A percentile compares a stretch with the other conserved stretches of the same genome.
These are phyloP conservation scores for Drosophila watanabei DNA, from an alignment of 1,140 invertebrate species.

Conservation along the genomic window DNA sequence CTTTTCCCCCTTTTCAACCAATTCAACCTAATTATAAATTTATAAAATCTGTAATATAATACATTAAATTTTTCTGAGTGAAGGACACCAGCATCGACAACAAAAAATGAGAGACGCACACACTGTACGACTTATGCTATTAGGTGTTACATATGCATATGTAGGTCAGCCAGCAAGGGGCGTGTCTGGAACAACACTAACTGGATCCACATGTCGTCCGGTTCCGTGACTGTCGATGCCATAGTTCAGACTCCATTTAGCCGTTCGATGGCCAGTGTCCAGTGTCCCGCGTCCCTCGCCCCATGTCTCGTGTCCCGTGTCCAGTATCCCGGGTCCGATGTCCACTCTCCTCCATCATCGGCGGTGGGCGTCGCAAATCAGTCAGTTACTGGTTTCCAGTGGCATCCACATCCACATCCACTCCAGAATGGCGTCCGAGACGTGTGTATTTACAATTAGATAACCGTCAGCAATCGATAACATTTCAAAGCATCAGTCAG, in stretches of 20 bases:
- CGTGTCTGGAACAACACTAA: constrained; percentile 46
- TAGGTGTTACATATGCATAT: constrained; percentile 72
- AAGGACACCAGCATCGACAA: constrained; percentile 1
- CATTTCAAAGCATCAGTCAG: constrained; percentile 35
- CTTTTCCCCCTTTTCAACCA: neutral
- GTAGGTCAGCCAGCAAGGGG: constrained; percentile 64
- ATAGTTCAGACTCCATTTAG: constrained; percentile 40
- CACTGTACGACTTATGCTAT: constrained; percentile 32
- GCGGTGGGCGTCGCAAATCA: constrained; percentile 59
- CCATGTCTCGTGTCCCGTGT: neutral
- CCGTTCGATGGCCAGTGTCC: constrained; percentile 15
- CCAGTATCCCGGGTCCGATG: constrained; percentile 14
- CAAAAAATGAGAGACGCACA: constrained; percentile 37
- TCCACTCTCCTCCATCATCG: constrained; percentile 32
- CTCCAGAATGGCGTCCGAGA: constrained; percentile 34
- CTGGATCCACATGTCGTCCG: constrained; percentile 72
- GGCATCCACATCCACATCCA: constrained; percentile 20
- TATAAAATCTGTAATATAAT: neutral
- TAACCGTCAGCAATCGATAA: constrained; percentile 75
- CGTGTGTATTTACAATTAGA: constrained; percentile 78
- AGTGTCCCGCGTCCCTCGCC: neutral
- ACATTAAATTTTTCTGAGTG: neutral
- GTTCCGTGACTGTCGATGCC: constrained; percentile 64
- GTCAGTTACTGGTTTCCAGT: constrained; percentile 45
- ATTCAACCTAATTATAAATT: neutral